phyloP scores from a whole-genome alignment of 1,140 invertebrate genomes.

The Drosophila mojavensis region DNA sequence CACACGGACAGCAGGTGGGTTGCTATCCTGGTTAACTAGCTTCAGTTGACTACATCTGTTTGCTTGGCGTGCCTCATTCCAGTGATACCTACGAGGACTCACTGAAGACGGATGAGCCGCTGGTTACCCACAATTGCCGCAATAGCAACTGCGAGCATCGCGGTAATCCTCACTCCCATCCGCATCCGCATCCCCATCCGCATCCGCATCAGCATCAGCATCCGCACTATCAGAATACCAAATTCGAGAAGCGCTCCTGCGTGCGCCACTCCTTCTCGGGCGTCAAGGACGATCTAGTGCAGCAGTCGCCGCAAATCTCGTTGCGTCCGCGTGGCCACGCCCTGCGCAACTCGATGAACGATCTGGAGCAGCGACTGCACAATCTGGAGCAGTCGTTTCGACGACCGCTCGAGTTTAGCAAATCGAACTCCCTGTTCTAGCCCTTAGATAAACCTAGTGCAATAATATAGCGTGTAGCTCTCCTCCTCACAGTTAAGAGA shows the following conservation, averaged over 20 bases:
- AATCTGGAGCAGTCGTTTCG: constrained; percentile 82
- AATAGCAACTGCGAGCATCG: constrained; percentile 86
- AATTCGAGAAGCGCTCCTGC: constrained; percentile 76
- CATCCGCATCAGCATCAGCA: constrained; percentile 47
- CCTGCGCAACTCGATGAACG: constrained; percentile 82
- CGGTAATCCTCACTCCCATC: constrained; percentile 21
- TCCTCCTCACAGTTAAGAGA: constrained; percentile 43
- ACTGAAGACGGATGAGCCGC: constrained; percentile 84
- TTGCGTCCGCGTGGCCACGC: constrained; percentile 74
- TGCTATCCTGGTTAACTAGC: too few species aligned
- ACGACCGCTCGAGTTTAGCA: constrained; percentile 75
- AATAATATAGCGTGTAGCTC: constrained; percentile 8
- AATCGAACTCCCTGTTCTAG: constrained; percentile 78
- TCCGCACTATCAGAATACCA: constrained; percentile 76
- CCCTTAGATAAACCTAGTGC: constrained; percentile 34
- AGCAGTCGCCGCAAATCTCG: constrained; percentile 75
- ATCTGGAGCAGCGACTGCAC: constrained; percentile 77
- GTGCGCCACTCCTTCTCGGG: constrained; percentile 82
- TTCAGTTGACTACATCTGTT: not conserved
- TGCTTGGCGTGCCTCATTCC: not conserved
- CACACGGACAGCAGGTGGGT: constrained; percentile 69
- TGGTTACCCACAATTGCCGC: constrained; percentile 75
- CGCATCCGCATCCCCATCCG: constrained; percentile 1
- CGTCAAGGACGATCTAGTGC: constrained; percentile 82
- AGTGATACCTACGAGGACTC: constrained; percentile 89